Conservation (phyloP, 2,797 vertebrate species). For the Melanotaenia trifasciata region DNA sequence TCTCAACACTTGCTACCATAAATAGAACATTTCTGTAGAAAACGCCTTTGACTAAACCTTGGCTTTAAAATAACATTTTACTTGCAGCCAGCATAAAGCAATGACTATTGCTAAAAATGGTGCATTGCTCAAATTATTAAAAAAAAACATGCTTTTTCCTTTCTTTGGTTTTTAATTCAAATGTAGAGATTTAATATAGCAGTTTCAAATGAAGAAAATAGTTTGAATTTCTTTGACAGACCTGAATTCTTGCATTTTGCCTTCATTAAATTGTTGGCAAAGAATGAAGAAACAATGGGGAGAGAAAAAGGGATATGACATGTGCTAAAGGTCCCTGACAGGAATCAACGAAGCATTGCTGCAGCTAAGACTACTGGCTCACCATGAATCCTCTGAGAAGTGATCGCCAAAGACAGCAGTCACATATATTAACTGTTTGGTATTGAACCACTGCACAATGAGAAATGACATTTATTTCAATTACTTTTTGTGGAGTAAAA, state of each 20-base stretch:
- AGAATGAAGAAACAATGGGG: constrained; percentile 14
- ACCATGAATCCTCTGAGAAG: constrained; percentile 48
- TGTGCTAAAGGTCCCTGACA: constrained; percentile 47
- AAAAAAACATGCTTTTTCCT: not conserved
- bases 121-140: not conserved
- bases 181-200: not conserved
- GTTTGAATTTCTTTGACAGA: not conserved
- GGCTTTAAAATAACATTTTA: constrained; percentile 10
- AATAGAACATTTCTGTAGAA: not conserved
- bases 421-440: constrained; percentile 55
- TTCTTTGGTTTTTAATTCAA: not conserved
- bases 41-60: constrained; percentile 3
- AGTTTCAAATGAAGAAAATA: not conserved
- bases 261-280: constrained; percentile 26
- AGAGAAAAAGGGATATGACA: constrained; percentile 21
- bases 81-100: not conserved
- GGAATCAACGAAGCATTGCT: constrained; percentile 37
- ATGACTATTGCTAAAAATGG: not conserved
- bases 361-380: constrained; percentile 50
- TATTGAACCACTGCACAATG: constrained; percentile 34
- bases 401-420: constrained; percentile 62
- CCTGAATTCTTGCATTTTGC: constrained; percentile 13
- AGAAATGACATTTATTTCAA: constrained; percentile 50
- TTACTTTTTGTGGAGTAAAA: constrained; percentile 20
- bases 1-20: not conserved